Evolutionary conservation across 2,888 invertebrate genomes (phyloP), one percentile per base, ranked within the genome.

Genomic region (Trissoscelio sp.): DNA sequence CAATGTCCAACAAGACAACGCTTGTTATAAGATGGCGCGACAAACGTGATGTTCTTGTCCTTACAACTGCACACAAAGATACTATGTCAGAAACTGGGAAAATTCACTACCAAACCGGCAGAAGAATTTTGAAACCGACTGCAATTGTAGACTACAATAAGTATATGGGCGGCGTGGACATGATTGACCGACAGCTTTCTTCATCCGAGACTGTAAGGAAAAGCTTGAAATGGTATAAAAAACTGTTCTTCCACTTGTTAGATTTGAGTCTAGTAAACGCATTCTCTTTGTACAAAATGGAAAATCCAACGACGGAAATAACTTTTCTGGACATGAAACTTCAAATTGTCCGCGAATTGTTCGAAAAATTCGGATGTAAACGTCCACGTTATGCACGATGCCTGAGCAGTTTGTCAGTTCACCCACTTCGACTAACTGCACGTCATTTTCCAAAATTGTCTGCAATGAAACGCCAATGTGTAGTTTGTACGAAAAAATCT

Each of bases 161-260:
- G 12, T 72, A 81, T 70, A 83, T 84, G 82, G 82, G 79, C 3
- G 74, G 73, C 9, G 64, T 80, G n/a, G 51, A 75, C 58, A 44
- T 22, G 20, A 53, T 58, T 44, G 70, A 80, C 22, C 66, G 75
- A 31, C 62, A 77, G 69, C 55, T 84, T 31, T 74, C 82, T 44
- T n/a, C 77, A n/a, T 79, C 58, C 7, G 64, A 77, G 67, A 48
- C 78, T n/a, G 55, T 83, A 9, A 14, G 69, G 67, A 83, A 79
- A 67, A 42, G 58, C 22, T 73, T 81, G 67, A 84, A 84, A 48
- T 84, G 79, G 83, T 83, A 84, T 42, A 51, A 53, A 37, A 37
- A n/a, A n/a, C 58, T 51, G 22, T 67, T 67, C 44, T 16, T 44
- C 11, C 44, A 44, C 14, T 44, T 34, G 1, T 20, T 51, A 37